phyloP scores from a whole-genome alignment of 2,797 vertebrate species.

The Anniella stebbinsi region DNA sequence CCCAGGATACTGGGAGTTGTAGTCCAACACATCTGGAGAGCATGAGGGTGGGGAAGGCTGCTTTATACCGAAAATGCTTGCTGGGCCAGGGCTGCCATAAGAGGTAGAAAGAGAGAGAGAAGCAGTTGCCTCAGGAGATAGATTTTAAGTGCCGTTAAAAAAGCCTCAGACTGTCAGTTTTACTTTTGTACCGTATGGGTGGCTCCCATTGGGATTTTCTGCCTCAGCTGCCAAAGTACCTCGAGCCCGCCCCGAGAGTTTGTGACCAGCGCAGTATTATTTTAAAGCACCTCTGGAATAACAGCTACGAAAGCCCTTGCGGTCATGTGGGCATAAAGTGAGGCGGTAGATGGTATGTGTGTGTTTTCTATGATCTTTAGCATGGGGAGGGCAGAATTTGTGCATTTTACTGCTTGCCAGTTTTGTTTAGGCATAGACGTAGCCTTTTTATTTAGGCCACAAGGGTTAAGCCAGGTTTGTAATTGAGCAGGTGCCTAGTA shows the following conservation, averaged over 20 bases:
- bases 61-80: neutral
- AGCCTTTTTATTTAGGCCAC: neutral
- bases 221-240: neutral
- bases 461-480: too few species aligned
- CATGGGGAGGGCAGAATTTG: neutral
- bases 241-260: neutral
- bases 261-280: neutral
- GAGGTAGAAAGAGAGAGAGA: neutral
- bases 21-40: too few species aligned
- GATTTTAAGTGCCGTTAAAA: slow-evolving; percentile 3
- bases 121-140: neutral
- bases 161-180: neutral
- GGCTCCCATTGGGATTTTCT: neutral
- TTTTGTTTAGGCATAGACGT: neutral
- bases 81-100: neutral
- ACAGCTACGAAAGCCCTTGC: neutral
- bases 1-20: too few species aligned
- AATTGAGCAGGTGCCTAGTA: too few species aligned
- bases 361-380: neutral
- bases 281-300: neutral
- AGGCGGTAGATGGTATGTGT: neutral
- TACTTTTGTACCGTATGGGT: neutral
- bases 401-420: neutral
- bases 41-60: too few species aligned
- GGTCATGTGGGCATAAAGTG: neutral